phyloP scores from a whole-genome alignment of 2,888 invertebrate genomes.

The Melinaea menophilus region DNA sequence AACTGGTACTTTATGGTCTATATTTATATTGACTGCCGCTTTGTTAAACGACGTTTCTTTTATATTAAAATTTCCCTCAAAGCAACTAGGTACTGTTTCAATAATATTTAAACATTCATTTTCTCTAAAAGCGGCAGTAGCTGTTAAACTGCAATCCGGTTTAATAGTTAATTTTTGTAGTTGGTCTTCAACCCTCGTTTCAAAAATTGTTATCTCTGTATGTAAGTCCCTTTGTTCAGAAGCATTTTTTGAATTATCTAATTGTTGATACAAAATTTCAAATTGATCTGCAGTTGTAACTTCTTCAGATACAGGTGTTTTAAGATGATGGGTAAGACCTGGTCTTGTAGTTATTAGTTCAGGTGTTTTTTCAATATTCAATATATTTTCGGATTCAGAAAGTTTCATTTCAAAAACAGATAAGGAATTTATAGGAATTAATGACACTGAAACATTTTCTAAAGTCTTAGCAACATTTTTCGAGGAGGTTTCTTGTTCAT shows the following conservation, averaged over 20 bases:
- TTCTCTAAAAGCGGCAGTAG: conserved; percentile 75
- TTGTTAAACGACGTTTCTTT: conserved; percentile 55
- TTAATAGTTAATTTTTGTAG: conserved; percentile 71
- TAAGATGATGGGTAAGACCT: conserved; percentile 56
- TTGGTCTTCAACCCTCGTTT: conserved; percentile 73
- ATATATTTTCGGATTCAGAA: conserved; percentile 81
- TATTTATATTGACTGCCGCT: conserved; percentile 73
- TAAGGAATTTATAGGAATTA: conserved; percentile 79
- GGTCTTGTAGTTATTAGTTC: conserved; percentile 44
- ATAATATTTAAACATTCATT: conserved; percentile 80
- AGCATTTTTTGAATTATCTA: conserved; percentile 48
- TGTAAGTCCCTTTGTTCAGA: conserved; percentile 53
- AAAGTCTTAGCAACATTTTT: conserved; percentile 47
- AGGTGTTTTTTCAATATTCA: conserved; percentile 56
- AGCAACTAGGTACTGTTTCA: conserved; percentile 60
- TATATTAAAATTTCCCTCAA: conserved; percentile 71
- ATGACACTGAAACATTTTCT: conserved; percentile 62
- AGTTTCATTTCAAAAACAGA: conserved; percentile 79
- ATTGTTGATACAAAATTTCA: conserved; percentile 42
- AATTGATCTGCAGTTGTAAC: conserved; percentile 65
- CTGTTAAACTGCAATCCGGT: conserved; percentile 73
- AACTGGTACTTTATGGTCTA: conserved; percentile 72
- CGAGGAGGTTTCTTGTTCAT: conserved; percentile 80
- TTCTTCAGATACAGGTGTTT: conserved; percentile 63
- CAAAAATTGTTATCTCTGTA: conserved; percentile 60